phyloP scores from a whole-genome alignment of 2,797 vertebrate genomes.

The Choloepus didactylus region DNA sequence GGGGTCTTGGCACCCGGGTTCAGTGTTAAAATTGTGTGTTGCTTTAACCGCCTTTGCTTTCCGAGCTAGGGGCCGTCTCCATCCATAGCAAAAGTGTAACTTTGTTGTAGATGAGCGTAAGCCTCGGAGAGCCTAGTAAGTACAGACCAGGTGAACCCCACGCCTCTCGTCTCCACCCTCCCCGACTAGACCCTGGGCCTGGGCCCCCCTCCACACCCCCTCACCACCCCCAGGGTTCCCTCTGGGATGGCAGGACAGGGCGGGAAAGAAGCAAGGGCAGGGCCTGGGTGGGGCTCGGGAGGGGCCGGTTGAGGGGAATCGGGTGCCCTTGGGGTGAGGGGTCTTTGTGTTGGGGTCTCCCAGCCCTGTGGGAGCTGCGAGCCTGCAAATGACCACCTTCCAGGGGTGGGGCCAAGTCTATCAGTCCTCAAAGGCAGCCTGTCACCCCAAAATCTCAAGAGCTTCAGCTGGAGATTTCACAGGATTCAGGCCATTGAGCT shows the following conservation, averaged over 20 bases:
- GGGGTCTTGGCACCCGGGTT: conserved; percentile 71
- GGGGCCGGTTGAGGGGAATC: neutral
- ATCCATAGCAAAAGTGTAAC: conserved; percentile 95
- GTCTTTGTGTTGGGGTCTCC: neutral
- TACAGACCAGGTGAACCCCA: conserved; percentile 94
- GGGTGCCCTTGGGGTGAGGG: neutral
- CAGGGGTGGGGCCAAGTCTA: neutral
- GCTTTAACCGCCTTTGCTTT: conserved; percentile 91
- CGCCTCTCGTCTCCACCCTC: conserved; percentile 87
- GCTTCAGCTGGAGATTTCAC: neutral
- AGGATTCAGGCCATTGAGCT: neutral
- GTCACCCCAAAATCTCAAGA: neutral
- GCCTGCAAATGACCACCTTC: neutral
- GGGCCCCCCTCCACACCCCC: neutral
- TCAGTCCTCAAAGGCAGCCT: neutral
- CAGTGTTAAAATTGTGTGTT: conserved; percentile 89
- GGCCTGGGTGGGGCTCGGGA: neutral
- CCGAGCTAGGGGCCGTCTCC: conserved; percentile 93
- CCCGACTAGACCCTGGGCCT: neutral
- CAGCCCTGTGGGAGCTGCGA: neutral
- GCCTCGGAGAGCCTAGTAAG: conserved; percentile 96
- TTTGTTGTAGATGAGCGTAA: conserved; percentile 97
- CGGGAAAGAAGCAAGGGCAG: neutral
- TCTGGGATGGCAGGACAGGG: neutral
- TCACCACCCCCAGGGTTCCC: neutral